These are phyloP conservation scores for Hexactinellida sp. DNA, from an alignment of 37 sponge, comb jelly and placozoan genomes.

Conservation along the genomic window DNA sequence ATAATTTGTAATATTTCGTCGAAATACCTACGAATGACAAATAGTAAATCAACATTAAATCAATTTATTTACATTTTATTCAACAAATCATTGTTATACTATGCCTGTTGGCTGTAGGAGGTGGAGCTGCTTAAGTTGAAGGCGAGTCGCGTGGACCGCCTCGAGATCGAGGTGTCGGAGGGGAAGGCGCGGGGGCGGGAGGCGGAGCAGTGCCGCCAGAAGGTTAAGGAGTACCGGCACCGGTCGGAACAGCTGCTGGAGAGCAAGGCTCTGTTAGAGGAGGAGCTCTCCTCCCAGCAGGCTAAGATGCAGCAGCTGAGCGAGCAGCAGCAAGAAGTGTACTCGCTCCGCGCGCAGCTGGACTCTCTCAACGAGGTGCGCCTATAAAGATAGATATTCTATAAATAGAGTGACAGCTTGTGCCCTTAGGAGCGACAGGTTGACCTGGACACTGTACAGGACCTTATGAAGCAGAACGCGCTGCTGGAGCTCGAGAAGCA, in stretches of 20 bases:
- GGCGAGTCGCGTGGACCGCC: slow-evolving; percentile 64
- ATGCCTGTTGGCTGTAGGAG: slow-evolving; percentile 17
- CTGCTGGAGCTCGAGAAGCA: slow-evolving; percentile 64
- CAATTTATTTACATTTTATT: no score
- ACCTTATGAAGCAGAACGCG: slow-evolving; percentile 60
- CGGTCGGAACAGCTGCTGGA: slow-evolving; percentile 50
- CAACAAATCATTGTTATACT: no score
- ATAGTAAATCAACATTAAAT: no score
- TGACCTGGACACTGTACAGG: slow-evolving; percentile 19
- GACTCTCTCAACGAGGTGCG: slow-evolving; percentile 50
- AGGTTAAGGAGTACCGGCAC: slow-evolving; percentile 13
- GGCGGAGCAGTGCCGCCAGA: slow-evolving; percentile 23
- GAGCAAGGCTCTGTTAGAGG: slow-evolving; percentile 69
- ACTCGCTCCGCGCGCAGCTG: slow-evolving; percentile 41
- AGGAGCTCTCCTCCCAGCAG: slow-evolving; percentile 46
- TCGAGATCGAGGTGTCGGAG: slow-evolving; percentile 55
- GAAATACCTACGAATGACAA: no score
- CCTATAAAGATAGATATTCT: not conserved
- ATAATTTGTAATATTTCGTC: no score
- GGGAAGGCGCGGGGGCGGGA: slow-evolving; percentile 57
- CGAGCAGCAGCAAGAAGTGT: slow-evolving; percentile 38
- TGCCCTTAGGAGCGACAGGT: not conserved
- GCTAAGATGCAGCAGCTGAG: slow-evolving; percentile 26
- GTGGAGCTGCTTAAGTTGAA: slow-evolving; percentile 56
- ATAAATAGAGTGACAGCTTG: not conserved